Evolutionary conservation across 2,113 vertebrate species (phyloP).

Genomic region (Grantiella picta): DNA sequence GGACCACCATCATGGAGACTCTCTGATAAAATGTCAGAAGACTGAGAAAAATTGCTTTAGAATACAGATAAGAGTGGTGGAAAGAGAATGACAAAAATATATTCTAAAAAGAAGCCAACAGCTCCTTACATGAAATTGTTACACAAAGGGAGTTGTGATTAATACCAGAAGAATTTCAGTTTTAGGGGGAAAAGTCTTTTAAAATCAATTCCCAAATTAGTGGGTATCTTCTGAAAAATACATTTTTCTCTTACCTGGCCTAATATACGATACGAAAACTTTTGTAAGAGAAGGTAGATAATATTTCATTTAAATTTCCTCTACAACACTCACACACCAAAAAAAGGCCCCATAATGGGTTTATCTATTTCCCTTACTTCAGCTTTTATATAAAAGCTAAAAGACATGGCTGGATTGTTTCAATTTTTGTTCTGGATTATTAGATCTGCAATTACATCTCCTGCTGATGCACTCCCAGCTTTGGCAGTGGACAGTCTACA

Average conservation of each 20-base stretch:
- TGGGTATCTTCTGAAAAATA: not conserved
- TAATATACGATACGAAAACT: not conserved
- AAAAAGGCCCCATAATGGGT: not conserved
- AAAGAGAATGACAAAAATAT: not conserved
- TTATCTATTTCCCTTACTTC: not conserved
- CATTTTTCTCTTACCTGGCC: not conserved
- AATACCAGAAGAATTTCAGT: not conserved
- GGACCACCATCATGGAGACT: not conserved
- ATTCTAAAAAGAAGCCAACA: not conserved
- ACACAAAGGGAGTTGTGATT: not conserved
- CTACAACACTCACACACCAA: not conserved
- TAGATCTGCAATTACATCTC: not conserved
- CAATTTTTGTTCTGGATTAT: not conserved
- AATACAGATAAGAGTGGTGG: not conserved
- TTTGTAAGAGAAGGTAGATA: not conserved
- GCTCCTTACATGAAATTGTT: rapidly evolving
- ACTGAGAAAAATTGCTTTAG: not conserved
- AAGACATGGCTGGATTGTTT: not conserved
- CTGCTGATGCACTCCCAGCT: not conserved
- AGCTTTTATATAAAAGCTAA: not conserved
- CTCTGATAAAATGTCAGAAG: not conserved
- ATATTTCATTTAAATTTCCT: not conserved
- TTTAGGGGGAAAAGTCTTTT: not conserved
- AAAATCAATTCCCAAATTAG: not conserved
- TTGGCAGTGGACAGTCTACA: not conserved